Conservation (phyloP, 2,888 invertebrate genomes). For the Barypeithes pellucidus region DNA sequence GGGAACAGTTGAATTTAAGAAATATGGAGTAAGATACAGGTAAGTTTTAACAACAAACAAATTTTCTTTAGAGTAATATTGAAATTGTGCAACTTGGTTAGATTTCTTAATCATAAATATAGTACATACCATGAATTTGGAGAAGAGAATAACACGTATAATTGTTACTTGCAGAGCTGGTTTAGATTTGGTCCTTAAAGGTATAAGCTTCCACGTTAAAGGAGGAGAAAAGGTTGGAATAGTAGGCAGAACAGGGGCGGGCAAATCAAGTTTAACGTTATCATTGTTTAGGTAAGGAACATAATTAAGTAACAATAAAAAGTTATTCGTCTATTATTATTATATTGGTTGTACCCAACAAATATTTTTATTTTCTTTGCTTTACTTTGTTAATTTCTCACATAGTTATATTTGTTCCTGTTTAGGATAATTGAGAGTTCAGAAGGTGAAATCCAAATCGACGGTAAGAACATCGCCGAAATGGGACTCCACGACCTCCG, state of each 20-base stretch:
- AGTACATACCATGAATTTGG: too few species aligned
- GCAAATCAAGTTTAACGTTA: slow-evolving; percentile 89
- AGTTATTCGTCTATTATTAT: too few species aligned
- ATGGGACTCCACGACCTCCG: slow-evolving; percentile 90
- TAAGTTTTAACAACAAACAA: slow-evolving; percentile 60
- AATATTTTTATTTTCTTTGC: too few species aligned
- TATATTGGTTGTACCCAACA: too few species aligned
- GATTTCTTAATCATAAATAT: too few species aligned
- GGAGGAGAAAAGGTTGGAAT: slow-evolving; percentile 82
- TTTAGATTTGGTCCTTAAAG: slow-evolving; percentile 87
- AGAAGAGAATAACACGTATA: too few species aligned
- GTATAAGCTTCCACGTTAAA: slow-evolving; percentile 82
- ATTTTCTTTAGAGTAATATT: too few species aligned
- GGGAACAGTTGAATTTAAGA: slow-evolving; percentile 85
- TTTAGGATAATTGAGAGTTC: slow-evolving; percentile 88
- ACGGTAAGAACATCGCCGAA: slow-evolving; percentile 84
- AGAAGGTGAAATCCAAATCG: slow-evolving; percentile 86
- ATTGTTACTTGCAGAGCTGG: slow-evolving; percentile 76
- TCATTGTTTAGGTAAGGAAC: slow-evolving; percentile 81
- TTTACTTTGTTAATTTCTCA: too few species aligned
- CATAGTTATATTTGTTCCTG: slow-evolving; percentile 33
- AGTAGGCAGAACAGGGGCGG: slow-evolving; percentile 77
- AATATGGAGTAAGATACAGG: slow-evolving; percentile 89
- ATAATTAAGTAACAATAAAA: too few species aligned
- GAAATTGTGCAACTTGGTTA: too few species aligned